A percentile compares a stretch with the other conserved stretches of the same genome.
These are phyloP conservation scores for Neolamprologus tretocephalus DNA, from an alignment of 2,113 vertebrate species.

Conservation along the genomic window DNA sequence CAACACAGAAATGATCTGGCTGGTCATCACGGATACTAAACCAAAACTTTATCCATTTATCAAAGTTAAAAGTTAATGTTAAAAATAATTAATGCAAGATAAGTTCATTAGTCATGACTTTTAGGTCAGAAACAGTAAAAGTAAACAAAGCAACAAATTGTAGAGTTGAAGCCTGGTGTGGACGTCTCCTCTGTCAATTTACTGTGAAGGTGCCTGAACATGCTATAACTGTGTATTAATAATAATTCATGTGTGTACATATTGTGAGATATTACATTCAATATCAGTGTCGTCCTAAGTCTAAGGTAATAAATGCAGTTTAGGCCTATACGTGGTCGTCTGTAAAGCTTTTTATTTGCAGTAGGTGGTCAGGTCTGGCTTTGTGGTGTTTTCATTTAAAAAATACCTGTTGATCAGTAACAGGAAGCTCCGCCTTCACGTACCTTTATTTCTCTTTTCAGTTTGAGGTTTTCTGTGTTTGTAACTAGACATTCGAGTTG, in stretches of 20 bases:
- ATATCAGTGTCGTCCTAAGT: constrained; percentile 20
- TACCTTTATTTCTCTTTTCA: background rate
- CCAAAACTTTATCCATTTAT: background rate
- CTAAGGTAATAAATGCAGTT: constrained; percentile 29
- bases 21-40: fast-evolving
- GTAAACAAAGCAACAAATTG: background rate
- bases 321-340: background rate
- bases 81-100: background rate
- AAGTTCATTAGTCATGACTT: fast-evolving
- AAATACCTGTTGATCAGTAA: background rate
- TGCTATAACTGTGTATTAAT: constrained; percentile 13
- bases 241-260: background rate
- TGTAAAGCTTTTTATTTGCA: background rate
- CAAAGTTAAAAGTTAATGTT: fast-evolving
- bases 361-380: background rate
- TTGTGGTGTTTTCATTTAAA: background rate
- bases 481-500: background rate
- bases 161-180: background rate
- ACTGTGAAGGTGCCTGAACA: constrained; percentile 9
- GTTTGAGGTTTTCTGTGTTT: background rate
- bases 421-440: background rate
- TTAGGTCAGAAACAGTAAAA: background rate
- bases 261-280: constrained; percentile 40
- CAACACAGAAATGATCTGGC: background rate
- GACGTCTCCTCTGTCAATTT: background rate